Evolutionary conservation across 2,888 invertebrate genomes (phyloP).

Genomic region (Diabrotica balteata): DNA sequence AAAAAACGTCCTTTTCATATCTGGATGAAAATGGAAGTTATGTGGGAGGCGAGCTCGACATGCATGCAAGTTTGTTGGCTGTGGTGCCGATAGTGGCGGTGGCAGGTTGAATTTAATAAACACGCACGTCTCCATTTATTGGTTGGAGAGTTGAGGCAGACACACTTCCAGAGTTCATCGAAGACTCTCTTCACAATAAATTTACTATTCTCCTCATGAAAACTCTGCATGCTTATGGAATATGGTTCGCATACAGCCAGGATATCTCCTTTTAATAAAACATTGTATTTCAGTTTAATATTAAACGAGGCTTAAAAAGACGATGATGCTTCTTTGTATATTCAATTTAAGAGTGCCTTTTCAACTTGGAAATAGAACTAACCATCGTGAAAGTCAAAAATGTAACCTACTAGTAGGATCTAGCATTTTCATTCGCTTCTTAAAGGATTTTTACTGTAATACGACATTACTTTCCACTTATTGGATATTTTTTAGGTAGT

Average conservation of each 20-base stretch:
- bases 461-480: no score
- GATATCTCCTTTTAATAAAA: no score
- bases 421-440: no score
- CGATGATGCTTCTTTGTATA: no score
- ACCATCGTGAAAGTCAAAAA: no score
- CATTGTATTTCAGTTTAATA: no score
- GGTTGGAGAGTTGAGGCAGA: background rate
- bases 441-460: no score
- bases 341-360: no score
- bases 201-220: constrained; percentile 13
- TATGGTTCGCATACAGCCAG: background rate
- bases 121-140: constrained; percentile 9
- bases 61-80: constrained; percentile 3
- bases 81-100: constrained; percentile 1
- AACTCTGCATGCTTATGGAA: constrained; percentile 6
- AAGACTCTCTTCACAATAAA: constrained; percentile 7
- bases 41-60: background rate
- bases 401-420: no score
- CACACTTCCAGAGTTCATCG: constrained; percentile 4
- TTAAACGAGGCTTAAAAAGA: no score
- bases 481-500: no score
- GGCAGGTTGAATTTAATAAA: constrained; percentile 13
- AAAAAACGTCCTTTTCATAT: background rate
- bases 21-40: background rate
- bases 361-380: no score